Percentiles rank a stretch among this genome's conserved stretches.
Evolutionary conservation across 2,888 invertebrate genomes (phyloP).

Genomic region (Clusia tigrina): DNA sequence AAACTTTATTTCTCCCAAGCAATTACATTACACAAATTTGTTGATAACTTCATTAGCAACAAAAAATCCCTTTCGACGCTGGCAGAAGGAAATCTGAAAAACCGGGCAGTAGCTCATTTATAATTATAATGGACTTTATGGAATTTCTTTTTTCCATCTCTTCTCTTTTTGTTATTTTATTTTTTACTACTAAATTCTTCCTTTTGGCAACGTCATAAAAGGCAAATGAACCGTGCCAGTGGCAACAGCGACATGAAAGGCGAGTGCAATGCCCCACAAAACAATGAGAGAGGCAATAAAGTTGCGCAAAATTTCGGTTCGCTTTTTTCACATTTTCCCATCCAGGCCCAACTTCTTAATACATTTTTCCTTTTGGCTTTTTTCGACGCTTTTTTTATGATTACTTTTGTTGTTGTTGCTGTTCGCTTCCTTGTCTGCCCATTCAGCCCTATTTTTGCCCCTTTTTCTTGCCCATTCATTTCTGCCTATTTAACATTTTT

Average conservation of each 20-base stretch:
- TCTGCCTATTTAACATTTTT: slow-evolving; percentile 30
- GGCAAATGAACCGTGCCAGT: slow-evolving; percentile 53
- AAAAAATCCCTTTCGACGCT: background rate
- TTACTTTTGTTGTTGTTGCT: background rate
- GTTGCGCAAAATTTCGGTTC: slow-evolving; percentile 28
- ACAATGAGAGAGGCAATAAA: slow-evolving; percentile 28
- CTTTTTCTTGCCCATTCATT: slow-evolving; percentile 6
- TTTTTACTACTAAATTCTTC: slow-evolving; percentile 5
- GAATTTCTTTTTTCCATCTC: slow-evolving; percentile 26
- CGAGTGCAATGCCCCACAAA: background rate
- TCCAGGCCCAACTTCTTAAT: too few relatives aligned
- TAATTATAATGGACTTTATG: slow-evolving; percentile 56
- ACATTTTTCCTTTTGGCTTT: background rate
- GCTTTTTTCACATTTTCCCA: slow-evolving; percentile 41
- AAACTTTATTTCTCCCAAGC: too few relatives aligned
- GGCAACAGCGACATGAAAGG: slow-evolving; percentile 24
- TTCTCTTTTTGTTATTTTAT: slow-evolving; percentile 9
- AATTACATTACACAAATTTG: too few relatives aligned
- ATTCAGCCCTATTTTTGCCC: background rate
- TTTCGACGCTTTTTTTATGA: background rate
- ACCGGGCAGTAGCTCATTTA: slow-evolving; percentile 44
- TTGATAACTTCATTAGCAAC: too few relatives aligned
- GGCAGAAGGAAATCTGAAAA: slow-evolving; percentile 3
- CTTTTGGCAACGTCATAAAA: slow-evolving; percentile 46
- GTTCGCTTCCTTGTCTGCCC: background rate